A percentile compares a stretch with the other conserved stretches of the same genome.
These are phyloP conservation scores for Achlya flavicornis DNA, from an alignment of 2,888 invertebrate species.

Conservation along the genomic window DNA sequence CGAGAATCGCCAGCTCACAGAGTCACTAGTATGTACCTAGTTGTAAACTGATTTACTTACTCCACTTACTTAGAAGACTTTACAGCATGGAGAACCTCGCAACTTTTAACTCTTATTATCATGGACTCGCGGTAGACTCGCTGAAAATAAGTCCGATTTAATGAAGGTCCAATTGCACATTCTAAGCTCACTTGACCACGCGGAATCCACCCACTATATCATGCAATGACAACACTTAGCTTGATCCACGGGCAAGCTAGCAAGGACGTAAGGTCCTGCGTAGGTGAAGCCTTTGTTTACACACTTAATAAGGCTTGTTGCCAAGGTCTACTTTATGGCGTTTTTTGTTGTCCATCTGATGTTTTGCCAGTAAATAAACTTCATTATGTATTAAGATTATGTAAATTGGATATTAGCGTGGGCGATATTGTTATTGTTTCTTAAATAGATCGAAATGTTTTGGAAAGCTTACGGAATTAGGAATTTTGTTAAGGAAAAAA, in stretches of 20 bases:
- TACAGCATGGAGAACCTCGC: no score
- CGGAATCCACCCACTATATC: conserved; percentile 50
- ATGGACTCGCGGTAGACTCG: no score
- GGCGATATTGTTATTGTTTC: conserved; percentile 28
- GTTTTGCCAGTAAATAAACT: conserved; percentile 29
- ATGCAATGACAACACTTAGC: conserved; percentile 23
- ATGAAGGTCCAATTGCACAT: conserved; percentile 13
- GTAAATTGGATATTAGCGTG: conserved; percentile 45
- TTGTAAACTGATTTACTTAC: no score
- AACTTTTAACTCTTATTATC: no score
- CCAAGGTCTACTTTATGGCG: conserved; percentile 53
- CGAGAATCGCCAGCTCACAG: no score
- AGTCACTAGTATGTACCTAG: no score
- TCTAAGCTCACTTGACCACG: conserved; percentile 43
- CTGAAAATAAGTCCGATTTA: not conserved
- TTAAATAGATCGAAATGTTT: conserved; percentile 18
- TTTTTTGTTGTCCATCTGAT: conserved; percentile 37
- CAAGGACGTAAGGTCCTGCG: conserved; percentile 52
- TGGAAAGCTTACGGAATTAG: conserved; percentile 11
- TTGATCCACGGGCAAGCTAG: conserved; percentile 28
- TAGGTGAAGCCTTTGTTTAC: conserved; percentile 55
- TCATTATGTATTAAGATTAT: conserved; percentile 39
- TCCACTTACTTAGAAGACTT: no score
- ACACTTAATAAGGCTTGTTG: conserved; percentile 47
- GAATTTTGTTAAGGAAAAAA: not conserved